Evolutionary conservation across 2,113 vertebrate species (phyloP).

Genomic region (Lophura nycthemera): DNA sequence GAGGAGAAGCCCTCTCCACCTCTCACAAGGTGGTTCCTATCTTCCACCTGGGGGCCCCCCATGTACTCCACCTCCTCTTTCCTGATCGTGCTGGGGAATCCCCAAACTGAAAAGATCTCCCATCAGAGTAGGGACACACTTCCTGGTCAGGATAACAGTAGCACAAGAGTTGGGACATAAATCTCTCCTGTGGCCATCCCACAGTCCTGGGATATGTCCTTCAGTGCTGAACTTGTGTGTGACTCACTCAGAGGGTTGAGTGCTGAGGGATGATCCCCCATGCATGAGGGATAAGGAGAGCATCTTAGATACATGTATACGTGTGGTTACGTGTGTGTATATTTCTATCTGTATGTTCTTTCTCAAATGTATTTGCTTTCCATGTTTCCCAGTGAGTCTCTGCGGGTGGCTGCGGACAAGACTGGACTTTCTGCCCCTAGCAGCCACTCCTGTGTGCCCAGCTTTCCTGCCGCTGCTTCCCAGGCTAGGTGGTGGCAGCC

Average conservation of each 20-base stretch:
- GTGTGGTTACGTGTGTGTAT: accelerated
- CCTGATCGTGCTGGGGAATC: neutral
- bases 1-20: accelerated
- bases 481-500: neutral
- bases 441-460: neutral
- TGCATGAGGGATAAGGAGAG: neutral
- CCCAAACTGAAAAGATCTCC: neutral
- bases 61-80: neutral
- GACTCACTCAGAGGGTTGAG: neutral
- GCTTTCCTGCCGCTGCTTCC: accelerated
- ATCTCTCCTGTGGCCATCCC: accelerated
- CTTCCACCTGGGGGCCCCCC: neutral
- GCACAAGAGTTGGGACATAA: neutral
- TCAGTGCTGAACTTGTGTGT: neutral
- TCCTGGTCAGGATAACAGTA: accelerated
- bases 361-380: neutral
- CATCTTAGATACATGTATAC: accelerated
- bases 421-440: neutral
- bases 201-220: accelerated
- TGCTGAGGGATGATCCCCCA: neutral
- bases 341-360: neutral
- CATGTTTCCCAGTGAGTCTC: neutral
- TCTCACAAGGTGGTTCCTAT: neutral
- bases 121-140: neutral
- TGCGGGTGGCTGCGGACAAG: neutral